phyloP scores from a whole-genome alignment of 2,113 vertebrate species.

The Prionailurus bengalensis region DNA sequence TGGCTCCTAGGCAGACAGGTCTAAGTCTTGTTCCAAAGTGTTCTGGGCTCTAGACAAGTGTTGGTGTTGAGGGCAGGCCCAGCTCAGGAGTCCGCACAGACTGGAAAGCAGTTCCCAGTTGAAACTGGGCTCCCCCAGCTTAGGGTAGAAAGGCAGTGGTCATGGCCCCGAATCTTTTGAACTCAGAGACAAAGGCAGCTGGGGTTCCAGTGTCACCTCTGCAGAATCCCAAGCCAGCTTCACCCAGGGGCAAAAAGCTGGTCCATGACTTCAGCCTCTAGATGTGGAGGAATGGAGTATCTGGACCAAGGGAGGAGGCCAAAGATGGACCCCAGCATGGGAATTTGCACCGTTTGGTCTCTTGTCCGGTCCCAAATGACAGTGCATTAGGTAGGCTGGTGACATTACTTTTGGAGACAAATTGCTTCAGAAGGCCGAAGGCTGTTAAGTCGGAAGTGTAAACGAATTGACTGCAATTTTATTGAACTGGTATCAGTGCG shows the following conservation, averaged over 20 bases:
- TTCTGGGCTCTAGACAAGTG: not conserved
- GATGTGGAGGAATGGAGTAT: not conserved
- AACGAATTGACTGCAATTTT: not conserved
- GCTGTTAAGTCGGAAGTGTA: not conserved
- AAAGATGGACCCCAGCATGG: not conserved
- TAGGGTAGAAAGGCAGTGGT: not conserved
- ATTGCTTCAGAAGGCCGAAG: not conserved
- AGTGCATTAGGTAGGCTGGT: not conserved
- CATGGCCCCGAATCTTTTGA: not conserved
- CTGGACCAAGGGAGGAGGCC: not conserved
- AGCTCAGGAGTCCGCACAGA: not conserved
- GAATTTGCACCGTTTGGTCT: no score
- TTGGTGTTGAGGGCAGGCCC: not conserved
- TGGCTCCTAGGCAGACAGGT: not conserved
- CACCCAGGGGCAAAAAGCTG: not conserved
- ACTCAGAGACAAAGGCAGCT: not conserved
- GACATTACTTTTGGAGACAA: not conserved
- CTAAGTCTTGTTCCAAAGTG: not conserved
- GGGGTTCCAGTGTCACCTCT: not conserved
- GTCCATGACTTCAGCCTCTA: not conserved
- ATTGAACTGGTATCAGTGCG: not conserved
- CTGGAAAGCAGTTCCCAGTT: not conserved
- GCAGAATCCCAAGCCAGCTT: not conserved
- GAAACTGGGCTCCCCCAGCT: not conserved
- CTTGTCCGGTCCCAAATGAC: not conserved